Base-by-base conservation (phyloP, 2,888 invertebrate species). In the Stratiomys singularior region DNA sequence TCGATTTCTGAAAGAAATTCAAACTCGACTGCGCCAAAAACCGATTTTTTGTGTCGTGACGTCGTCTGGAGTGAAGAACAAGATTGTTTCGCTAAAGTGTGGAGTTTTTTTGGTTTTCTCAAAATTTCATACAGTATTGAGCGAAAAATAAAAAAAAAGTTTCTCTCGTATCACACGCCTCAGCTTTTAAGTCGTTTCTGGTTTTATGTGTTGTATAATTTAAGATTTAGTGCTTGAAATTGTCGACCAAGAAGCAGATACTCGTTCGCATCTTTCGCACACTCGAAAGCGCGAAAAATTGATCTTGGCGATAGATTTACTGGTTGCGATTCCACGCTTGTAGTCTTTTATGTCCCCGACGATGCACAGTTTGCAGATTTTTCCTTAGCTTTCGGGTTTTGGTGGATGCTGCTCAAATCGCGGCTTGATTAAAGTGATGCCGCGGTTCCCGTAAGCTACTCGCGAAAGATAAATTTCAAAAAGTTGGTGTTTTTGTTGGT, bases 1-100 rank as follows among this genome's bases (percentile, higher is more conserved):
- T 46, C 27, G 69, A 47, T 69, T 69, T 69, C 69, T 47, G 23
- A 11, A 69, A 25, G 25, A 69, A 67, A 44, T 46, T 30, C 30
- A 64, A 28, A 28, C 28, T 30, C 64, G 4, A 28, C 23, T 64
- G 64, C 30, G 27, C 15, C 66, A n/a, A 18, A 5, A 37, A 18
- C 30, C 21, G 30, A 64, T 21, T 28, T 64, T 11, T 2, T 60
- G 37, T n/a, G 44, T 44, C 44, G 44, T 52, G 3, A 4, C 52
- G 52, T 52, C 60, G 63, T 63, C 15, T 63, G 27, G 11, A 27
- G 5, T 25, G 25, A 11, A 9, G 1, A 63, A 25, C 27, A 37
- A 66, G 37, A 18, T 11, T 66, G 66, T 66, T n/a, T n/a, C 66
- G 37, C 25, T 52, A 52, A n/a, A 52, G 52, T 18, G 52, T 18